Percentiles rank a stretch among this genome's conserved stretches.
Conservation (phyloP, 1,140 invertebrate species). For the Littorina saxatilis region DNA sequence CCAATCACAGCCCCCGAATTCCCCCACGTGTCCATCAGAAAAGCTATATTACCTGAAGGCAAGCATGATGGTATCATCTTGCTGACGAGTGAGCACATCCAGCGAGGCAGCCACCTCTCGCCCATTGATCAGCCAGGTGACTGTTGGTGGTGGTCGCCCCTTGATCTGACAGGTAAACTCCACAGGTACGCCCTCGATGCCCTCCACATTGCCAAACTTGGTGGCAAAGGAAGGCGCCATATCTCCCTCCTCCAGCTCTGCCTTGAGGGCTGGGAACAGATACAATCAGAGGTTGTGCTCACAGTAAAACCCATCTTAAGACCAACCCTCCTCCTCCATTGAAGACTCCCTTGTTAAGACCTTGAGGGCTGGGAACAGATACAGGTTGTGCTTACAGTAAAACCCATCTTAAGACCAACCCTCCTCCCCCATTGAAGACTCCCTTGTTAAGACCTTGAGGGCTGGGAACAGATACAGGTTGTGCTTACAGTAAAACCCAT, state of each 20-base stretch:
- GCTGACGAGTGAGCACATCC: constrained; percentile 53
- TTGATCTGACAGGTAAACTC: constrained; percentile 68
- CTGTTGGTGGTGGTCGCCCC: constrained; percentile 62
- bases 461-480: too few species aligned
- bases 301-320: too few species aligned
- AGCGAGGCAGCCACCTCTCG: constrained; percentile 54
- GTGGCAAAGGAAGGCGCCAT: constrained; percentile 67
- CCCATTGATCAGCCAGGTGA: constrained; percentile 67
- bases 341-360: too few species aligned
- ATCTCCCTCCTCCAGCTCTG: constrained; percentile 56
- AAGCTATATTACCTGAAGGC: constrained; percentile 61
- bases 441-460: too few species aligned
- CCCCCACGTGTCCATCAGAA: too few species aligned
- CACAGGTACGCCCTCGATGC: constrained; percentile 62
- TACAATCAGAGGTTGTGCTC: background rate
- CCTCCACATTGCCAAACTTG: constrained; percentile 66
- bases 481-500: too few species aligned
- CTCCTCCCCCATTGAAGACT: too few species aligned
- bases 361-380: too few species aligned
- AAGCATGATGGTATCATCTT: constrained; percentile 63
- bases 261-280: constrained; percentile 54
- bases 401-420: too few species aligned
- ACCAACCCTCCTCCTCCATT: too few species aligned
- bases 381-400: too few species aligned
- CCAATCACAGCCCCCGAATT: too few species aligned